These are phyloP conservation scores for Drosophila mettleri DNA, from an alignment of 2,888 invertebrate genomes.

Conservation along the genomic window DNA sequence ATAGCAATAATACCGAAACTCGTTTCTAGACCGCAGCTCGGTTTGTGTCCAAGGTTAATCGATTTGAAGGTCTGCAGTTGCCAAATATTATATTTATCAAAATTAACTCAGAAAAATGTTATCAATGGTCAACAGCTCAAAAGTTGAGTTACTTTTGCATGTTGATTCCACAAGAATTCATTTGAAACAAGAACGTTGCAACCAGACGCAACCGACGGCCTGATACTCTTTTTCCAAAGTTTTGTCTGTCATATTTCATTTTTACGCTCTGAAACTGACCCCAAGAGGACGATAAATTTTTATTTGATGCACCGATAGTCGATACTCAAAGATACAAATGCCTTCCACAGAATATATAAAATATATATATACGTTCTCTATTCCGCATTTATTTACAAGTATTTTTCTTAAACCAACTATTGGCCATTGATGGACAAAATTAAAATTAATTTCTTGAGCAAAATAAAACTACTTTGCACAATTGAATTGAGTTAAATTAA, in stretches of 20 bases:
- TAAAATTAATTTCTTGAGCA: constrained; percentile 3
- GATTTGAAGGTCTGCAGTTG: constrained; percentile 34
- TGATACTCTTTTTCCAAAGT: no score
- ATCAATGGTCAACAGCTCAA: constrained; percentile 27
- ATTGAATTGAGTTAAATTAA: constrained; percentile 8
- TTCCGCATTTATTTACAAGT: background rate
- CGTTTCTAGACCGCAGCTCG: constrained; percentile 30
- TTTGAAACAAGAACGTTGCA: background rate
- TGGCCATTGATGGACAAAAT: background rate
- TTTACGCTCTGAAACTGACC: no score
- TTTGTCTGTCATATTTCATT: no score
- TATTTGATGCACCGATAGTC: no score
- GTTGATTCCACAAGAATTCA: background rate
- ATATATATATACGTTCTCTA: no score
- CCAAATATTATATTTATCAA: constrained; percentile 37
- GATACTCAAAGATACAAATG: no score
- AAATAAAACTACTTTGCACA: background rate
- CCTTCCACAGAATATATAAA: no score
- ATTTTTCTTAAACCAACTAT: background rate
- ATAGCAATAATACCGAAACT: constrained; percentile 28
- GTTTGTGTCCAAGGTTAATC: constrained; percentile 28
- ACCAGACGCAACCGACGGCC: no score
- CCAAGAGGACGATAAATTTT: no score
- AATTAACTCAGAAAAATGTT: constrained; percentile 17
- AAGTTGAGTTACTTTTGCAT: background rate